Base-by-base conservation (phyloP, 2,888 invertebrate genomes). In the Boloria euphrosyne region DNA sequence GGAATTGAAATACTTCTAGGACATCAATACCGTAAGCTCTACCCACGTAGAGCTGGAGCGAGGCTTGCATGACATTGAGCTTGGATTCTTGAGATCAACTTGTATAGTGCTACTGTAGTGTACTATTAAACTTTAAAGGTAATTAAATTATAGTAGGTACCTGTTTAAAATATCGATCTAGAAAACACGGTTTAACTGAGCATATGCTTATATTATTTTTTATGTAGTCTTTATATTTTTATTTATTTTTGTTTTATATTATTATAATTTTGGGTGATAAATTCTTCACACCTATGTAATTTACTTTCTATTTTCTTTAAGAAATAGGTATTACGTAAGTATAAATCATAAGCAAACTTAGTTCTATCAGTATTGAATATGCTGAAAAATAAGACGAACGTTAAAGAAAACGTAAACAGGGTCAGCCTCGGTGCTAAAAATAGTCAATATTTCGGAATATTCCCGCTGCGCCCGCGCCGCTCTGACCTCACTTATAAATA, bases 321-420 rank as follows among this genome's bases (percentile, higher is more conserved):
- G 31, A 10, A 10, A 38, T 38, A 38, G n/a, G n/a, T n/a, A n/a
- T 7, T 38, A 16, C 47, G 16, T 7, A 14, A 16, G n/a, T 16
- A 47, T 47, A 47, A 47, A 49, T 16, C 14, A 49, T 16, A 14
- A 16, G 47, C 47, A 49, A 49, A 49, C 16, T 49, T 10, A 49
- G 16, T n/a, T 49, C 49, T 43, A 58, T 62, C 73, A 76, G 63
- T 64, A 66, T 73, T 73, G 62, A 63, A 71, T 69, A 71, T 75
- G 71, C 71, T 68, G 74, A 78, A 79, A 80, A 84, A 83, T 80
- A 83, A 78, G 78, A 75, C 79, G 76, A 72, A 82, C 83, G 84
- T 85, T 80, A 84, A 82, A 74, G 80, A 79, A 81, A 85, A 84
- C 80, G 86, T 90, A 90, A 90, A 90, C 91, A 90, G 84, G 81